Percentiles rank a stretch among this genome's conserved stretches.
Evolutionary conservation across 1,140 invertebrate species (phyloP).

Genomic region (Pemphigus obesinymphae): DNA sequence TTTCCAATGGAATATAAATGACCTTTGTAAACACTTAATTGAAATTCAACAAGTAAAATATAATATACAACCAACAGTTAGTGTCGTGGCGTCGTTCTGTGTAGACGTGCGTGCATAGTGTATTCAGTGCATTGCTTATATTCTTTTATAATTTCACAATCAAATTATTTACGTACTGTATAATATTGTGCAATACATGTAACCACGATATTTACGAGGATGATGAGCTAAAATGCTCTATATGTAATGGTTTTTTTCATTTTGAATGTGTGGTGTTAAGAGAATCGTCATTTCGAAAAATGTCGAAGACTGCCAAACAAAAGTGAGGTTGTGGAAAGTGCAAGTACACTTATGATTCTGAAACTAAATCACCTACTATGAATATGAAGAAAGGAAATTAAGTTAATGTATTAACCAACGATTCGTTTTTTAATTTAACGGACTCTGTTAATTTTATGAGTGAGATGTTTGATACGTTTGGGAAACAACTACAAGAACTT

Average conservation of each 20-base stretch:
- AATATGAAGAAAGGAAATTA: background rate
- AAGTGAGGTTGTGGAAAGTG: background rate
- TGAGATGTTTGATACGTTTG: background rate
- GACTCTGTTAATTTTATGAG: background rate
- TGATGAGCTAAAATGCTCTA: no score
- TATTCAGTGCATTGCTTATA: no score
- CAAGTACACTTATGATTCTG: background rate
- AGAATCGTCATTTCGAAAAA: background rate
- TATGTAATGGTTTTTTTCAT: background rate
- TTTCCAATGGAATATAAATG: no score
- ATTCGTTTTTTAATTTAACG: background rate
- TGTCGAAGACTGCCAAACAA: background rate
- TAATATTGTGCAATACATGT: background rate
- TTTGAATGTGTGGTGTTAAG: background rate
- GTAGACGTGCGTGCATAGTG: no score
- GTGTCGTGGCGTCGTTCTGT: no score
- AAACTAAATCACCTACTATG: background rate
- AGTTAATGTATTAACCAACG: background rate
- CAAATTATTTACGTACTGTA: background rate
- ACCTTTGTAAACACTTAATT: no score
- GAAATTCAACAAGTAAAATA: no score
- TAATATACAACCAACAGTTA: no score
- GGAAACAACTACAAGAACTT: background rate
- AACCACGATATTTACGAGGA: background rate
- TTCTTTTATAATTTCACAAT: background rate